Evolutionary conservation across 2,113 vertebrate species (phyloP), one percentile per base, ranked within the genome.

Genomic region (Poecilia latipinna): DNA sequence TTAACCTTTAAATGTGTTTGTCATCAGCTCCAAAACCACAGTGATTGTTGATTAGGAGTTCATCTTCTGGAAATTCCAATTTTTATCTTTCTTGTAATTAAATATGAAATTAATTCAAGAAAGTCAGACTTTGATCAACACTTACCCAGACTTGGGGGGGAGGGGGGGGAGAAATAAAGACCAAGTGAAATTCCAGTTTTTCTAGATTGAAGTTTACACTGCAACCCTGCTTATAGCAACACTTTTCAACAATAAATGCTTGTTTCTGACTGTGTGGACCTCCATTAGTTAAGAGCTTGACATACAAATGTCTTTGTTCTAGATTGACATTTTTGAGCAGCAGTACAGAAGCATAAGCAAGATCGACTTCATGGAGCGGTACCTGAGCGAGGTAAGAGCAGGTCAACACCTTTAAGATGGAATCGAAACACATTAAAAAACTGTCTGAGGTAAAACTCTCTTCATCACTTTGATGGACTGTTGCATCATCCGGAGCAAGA

Each of bases 351-450:
- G 95, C 72, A 95, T 95, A 74, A 95, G 94, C 89, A 95, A 94
- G 85, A 95, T 95, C 3, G 95, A 95, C 86, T 95, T 95, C 86
- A 95, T 95, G 95, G 95, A 95, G 87, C 82, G 93, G 1, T 95
- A 94, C 88, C 94, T 95, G 61, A 94, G 86, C 8, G 94, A 95
- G 93, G 95, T 95, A 44, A 70, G 61, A 62, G 35, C 61, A 42
- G 6, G 4, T 29, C 13, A 11, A 26, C n/a, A 12, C 3, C 13
- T 6, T 65, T 4, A 0, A 13, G 17, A 1, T 4, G 1, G 39
- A 4, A 32, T 4, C 12, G 13, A 60, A 54, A 44, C 4, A 33
- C 4, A 61, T 44, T 6, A 65, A 17, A 19, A 35, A 8, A 26
- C 8, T 15, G 12, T 60, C 3, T 3, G 5, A 19, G 13, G 19